Evolutionary conservation across 2,113 vertebrate genomes (phyloP).

Genomic region (Pycnonotus jocosus): DNA sequence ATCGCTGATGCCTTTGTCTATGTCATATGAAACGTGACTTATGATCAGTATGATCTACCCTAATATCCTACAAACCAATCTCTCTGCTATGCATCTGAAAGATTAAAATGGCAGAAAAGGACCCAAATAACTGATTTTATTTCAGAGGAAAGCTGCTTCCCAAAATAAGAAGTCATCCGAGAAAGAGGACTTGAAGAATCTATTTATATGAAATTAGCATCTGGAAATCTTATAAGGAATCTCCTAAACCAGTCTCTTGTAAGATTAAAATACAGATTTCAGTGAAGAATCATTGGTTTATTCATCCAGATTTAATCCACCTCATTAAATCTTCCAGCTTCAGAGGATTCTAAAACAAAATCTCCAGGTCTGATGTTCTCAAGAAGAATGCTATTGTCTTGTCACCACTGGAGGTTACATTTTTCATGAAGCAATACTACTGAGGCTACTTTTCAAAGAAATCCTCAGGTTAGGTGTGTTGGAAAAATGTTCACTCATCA

Average conservation of each 20-base stretch:
- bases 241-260: neutral
- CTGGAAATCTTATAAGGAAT: neutral
- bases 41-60: neutral
- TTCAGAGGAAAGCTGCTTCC: neutral
- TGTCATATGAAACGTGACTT: neutral
- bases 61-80: neutral
- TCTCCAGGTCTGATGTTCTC: neutral
- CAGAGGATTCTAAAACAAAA: neutral
- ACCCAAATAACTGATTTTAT: neutral
- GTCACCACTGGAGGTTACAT: neutral
- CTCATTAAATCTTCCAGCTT: neutral
- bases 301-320: neutral
- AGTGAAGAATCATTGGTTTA: neutral
- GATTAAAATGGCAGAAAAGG: neutral
- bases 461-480: neutral
- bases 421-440: neutral
- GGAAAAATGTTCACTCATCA: neutral
- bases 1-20: neutral
- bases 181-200: neutral
- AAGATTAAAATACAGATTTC: neutral
- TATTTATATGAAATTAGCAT: neutral
- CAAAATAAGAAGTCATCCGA: neutral
- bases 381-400: neutral
- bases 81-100: neutral
- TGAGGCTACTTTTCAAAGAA: neutral